Evolutionary conservation across 2,797 vertebrate species (phyloP), one percentile per base, ranked within the genome.

Genomic region (Acanthurus leucopareius): DNA sequence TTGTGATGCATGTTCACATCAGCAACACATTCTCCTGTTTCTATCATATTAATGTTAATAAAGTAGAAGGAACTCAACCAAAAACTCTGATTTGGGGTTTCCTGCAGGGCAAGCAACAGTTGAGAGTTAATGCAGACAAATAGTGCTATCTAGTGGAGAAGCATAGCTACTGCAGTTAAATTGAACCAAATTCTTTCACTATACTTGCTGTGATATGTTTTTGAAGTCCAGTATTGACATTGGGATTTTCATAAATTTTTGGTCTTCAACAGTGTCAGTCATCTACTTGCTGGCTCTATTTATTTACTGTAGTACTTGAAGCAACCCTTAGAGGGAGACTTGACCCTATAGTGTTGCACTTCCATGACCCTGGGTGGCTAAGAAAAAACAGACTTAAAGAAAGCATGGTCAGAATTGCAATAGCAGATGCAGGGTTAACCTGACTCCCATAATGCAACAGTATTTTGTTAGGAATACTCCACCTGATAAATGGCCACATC

Each of bases 101-200:
- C 7, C 0, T 51, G 40, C 25, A 20, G 42, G 1, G 7, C 17
- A 10, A 20, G 3, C 0, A 16, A 16, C 2, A 10, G 3, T 7
- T 20, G 5, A 40, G 57, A 13, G 1, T 22, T 32, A 56, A 47
- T 20, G 28, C 3, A 44, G 60, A 58, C 6, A 5, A 16, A 53
- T 82, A 56, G 73, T 77, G 44, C 54, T 84, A 80, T 74, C 89
- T 91, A 78, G 82, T 86, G 88, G 73, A 25, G 2, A 15, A 3
- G 1, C 22, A 0, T 0, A 0, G 47, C 1, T 69, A 5, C 1
- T 86, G 52, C 28, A 74, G 15, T 17, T 11, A 38, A 0, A 1
- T 17, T 13, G 3, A 47, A n/a, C 13, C 16, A 44, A 6, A 8
- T 8, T 14, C 0, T 16, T 17, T 40, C 28, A n/a, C 44, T 57